Evolutionary conservation across 53 echinoderm and acorn worm species (phyloP).

Genomic region (Stichopus horrens): DNA sequence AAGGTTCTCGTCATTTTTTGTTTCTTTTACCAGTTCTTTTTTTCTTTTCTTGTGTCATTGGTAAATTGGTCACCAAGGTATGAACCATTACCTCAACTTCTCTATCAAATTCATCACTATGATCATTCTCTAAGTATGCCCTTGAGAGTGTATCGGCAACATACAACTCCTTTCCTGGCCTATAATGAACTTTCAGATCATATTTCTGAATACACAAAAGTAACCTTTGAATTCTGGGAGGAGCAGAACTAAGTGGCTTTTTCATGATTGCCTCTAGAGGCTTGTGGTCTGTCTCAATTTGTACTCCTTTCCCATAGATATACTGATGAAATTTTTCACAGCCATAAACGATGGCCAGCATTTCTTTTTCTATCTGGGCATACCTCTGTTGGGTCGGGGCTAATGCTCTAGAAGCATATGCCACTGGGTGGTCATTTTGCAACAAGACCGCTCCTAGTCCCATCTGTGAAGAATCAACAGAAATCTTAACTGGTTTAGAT

Average conservation of each 20-base stretch:
- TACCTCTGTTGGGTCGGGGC: slow-evolving; percentile 10
- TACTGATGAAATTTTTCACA: too few species aligned
- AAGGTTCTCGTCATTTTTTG: slow-evolving; percentile 45
- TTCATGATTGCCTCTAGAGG: slow-evolving; percentile 43
- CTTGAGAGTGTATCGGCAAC: slow-evolving; percentile 54
- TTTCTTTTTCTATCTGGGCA: slow-evolving; percentile 59
- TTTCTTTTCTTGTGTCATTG: slow-evolving; percentile 28
- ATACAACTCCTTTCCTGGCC: slow-evolving; percentile 48
- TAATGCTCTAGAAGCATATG: slow-evolving; percentile 42
- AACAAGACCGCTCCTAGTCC: too few species aligned
- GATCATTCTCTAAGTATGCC: slow-evolving; percentile 44
- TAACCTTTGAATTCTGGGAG: slow-evolving; percentile 47
- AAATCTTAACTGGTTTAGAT: neutral
- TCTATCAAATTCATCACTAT: neutral
- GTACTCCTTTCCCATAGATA: neutral
- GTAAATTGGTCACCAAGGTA: slow-evolving; percentile 26
- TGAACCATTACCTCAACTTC: slow-evolving; percentile 36
- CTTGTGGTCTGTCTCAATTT: slow-evolving; percentile 41
- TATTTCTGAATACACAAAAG: slow-evolving; percentile 51
- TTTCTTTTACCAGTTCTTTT: slow-evolving; percentile 27
- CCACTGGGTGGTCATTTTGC: too few species aligned
- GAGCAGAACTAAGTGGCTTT: too few species aligned
- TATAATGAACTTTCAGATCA: slow-evolving; percentile 44
- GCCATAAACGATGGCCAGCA: slow-evolving; percentile 42
- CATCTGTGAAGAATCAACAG: too few species aligned